These are phyloP conservation scores for Otis tarda DNA, from an alignment of 2,113 vertebrate species.

Conservation along the genomic window DNA sequence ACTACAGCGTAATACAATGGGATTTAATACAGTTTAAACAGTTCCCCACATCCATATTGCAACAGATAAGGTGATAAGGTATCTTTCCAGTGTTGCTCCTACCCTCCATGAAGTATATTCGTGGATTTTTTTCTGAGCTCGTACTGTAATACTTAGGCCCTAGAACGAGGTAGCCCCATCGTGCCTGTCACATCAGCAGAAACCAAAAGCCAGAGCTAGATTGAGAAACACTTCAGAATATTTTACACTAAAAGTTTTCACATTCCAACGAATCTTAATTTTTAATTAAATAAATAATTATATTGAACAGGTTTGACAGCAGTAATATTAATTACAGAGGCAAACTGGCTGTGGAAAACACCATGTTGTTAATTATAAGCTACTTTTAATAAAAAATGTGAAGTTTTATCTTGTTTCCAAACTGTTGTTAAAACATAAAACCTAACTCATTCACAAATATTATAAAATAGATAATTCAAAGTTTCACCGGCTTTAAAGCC, in stretches of 20 bases:
- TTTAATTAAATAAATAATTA: background rate
- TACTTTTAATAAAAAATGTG: background rate
- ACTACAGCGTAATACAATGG: fast-evolving
- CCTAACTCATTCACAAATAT: fast-evolving
- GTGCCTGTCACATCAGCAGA: background rate
- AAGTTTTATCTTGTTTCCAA: background rate
- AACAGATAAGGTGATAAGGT: too few relatives aligned
- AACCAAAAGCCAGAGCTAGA: background rate
- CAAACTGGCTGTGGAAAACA: background rate
- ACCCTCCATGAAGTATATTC: fast-evolving
- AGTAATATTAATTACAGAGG: background rate
- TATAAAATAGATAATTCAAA: background rate
- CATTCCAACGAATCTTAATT: background rate
- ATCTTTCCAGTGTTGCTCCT: background rate
- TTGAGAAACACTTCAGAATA: background rate
- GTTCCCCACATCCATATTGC: too few relatives aligned
- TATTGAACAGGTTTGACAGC: background rate
- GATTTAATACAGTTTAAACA: background rate
- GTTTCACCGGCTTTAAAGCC: background rate
- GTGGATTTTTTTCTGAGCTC: background rate
- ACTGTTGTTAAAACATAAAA: background rate
- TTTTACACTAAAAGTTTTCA: background rate
- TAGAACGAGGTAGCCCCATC: background rate
- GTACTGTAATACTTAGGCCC: background rate
- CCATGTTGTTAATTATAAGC: background rate